Base-by-base conservation (phyloP, 2,113 vertebrate genomes). In the Poeciliopsis turrubarensis region DNA sequence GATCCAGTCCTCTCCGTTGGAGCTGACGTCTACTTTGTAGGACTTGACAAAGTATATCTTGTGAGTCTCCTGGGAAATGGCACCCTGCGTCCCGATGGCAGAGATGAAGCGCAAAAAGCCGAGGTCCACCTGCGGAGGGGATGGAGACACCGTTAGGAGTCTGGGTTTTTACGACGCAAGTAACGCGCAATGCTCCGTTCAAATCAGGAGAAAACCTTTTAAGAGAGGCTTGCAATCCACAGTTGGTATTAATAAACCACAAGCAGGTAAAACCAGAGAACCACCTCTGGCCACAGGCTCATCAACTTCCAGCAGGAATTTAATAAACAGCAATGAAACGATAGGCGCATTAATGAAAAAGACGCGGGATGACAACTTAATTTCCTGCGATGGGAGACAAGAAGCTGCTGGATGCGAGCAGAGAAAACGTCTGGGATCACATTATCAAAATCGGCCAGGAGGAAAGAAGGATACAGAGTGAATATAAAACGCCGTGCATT, bases 1-100 rank as follows among this genome's bases (percentile, higher is more conserved):
- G 91, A 99, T 97, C 98, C 98, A 99, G 92, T 99, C 98, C 77
- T 99, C 97, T 65, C 98, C 98, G 0, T 98, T 99, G 60, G 97
- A 98, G 90, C 98, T 99, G 65, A 98, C 95, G 15, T 99, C 98
- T 29, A 99, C 95, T 37, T 97, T 97, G 85, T 99, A 99, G 2
- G 95, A 91, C 89, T 95, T 97, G 86, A 99, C 89, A 0, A 92
- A 99, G 82, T 99, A 99, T 77, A 94, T 93, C 91, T 90, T 97
- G 66, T 87, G 94, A 51, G 98, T 99, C 93, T 99, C 98, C 90
- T 97, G 97, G 81, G 98, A 99, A 87, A 97, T 95, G 77, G 97
- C 98, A 65, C 98, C 98, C 84, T 99, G 98, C 1, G 95, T 98
- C 51, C 97, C 97, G 2, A 99, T 95, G 77, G 97, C 97, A 4